Percentiles rank a stretch among this genome's conserved stretches.
These are phyloP conservation scores for Psammodynastes pulverulentus DNA, from an alignment of 2,113 vertebrate genomes.

Conservation along the genomic window DNA sequence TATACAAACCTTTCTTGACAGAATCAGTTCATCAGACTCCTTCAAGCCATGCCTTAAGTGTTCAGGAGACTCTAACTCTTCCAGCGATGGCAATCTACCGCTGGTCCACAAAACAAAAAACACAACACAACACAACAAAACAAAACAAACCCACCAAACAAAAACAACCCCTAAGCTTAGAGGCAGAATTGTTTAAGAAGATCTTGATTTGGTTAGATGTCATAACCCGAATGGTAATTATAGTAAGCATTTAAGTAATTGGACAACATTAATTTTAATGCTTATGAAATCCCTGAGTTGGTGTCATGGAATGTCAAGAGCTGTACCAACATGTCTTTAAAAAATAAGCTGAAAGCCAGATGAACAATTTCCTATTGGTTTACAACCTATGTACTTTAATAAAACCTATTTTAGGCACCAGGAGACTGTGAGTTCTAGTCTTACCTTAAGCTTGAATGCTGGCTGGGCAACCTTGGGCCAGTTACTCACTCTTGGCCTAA, in stretches of 20 bases:
- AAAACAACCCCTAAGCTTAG: slow-evolving; percentile 41
- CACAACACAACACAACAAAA: background rate
- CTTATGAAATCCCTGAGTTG: fast-evolving
- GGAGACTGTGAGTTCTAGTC: too few species aligned
- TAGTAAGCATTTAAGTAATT: slow-evolving; percentile 45
- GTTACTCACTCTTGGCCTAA: too few species aligned
- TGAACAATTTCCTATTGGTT: background rate
- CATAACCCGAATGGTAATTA: slow-evolving; percentile 40
- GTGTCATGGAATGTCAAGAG: slow-evolving; percentile 7
- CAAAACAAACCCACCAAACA: slow-evolving; percentile 2
- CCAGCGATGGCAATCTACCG: slow-evolving; percentile 58
- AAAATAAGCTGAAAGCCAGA: background rate
- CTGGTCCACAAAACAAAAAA: slow-evolving; percentile 13
- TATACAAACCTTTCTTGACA: slow-evolving; percentile 76
- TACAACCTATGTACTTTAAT: background rate
- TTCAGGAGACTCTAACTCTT: slow-evolving; percentile 61
- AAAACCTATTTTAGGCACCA: background rate
- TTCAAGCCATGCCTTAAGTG: slow-evolving; percentile 68
- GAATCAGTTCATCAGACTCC: slow-evolving; percentile 76
- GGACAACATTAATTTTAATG: slow-evolving; percentile 31
- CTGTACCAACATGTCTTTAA: background rate
- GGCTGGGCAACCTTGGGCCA: too few species aligned
- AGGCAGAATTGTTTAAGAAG: slow-evolving; percentile 62
- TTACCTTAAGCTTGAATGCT: too few species aligned
- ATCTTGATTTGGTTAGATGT: slow-evolving; percentile 55